phyloP scores from a whole-genome alignment of 2,113 vertebrate genomes.

The Marcusenius ussheri region DNA sequence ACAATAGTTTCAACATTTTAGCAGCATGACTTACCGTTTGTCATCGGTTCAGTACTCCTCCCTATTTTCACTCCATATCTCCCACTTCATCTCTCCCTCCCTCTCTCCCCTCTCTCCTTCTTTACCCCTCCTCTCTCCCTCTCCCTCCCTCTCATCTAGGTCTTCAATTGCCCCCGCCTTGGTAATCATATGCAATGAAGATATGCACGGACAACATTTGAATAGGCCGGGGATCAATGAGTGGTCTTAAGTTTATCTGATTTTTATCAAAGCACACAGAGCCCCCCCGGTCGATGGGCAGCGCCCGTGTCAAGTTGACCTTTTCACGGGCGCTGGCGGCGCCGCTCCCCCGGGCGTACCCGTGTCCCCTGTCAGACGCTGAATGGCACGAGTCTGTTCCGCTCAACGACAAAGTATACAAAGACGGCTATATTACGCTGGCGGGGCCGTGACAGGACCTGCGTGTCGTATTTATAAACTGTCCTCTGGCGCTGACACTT shows the following conservation, averaged over 20 bases:
- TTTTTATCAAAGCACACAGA: constrained; percentile 99
- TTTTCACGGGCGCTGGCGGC: constrained; percentile 94
- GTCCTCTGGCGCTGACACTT: constrained; percentile 98
- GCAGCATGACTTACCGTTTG: neutral
- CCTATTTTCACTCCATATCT: neutral
- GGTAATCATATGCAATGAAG: constrained; percentile 82
- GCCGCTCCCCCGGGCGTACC: constrained; percentile 80
- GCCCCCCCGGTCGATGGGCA: constrained; percentile 93
- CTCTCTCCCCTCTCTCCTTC: neutral
- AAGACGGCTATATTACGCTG: constrained; percentile 98
- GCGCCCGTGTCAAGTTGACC: constrained; percentile 99
- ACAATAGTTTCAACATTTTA: neutral
- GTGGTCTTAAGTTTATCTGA: constrained; percentile 99
- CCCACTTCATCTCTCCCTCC: constrained; percentile 38
- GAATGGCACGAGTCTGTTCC: constrained; percentile 99
- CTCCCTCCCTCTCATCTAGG: constrained; percentile 56
- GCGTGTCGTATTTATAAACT: constrained; percentile 99
- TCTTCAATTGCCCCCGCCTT: constrained; percentile 64
- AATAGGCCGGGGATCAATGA: constrained; percentile 61
- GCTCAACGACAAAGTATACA: constrained; percentile 98
- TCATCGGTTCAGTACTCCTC: neutral
- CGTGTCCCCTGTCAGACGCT: constrained; percentile 85
- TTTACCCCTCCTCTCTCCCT: constrained; percentile 33
- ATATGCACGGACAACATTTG: constrained; percentile 87
- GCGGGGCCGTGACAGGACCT: constrained; percentile 88